phyloP scores from a whole-genome alignment of 2,797 vertebrate genomes.

The Amblyraja radiata region DNA sequence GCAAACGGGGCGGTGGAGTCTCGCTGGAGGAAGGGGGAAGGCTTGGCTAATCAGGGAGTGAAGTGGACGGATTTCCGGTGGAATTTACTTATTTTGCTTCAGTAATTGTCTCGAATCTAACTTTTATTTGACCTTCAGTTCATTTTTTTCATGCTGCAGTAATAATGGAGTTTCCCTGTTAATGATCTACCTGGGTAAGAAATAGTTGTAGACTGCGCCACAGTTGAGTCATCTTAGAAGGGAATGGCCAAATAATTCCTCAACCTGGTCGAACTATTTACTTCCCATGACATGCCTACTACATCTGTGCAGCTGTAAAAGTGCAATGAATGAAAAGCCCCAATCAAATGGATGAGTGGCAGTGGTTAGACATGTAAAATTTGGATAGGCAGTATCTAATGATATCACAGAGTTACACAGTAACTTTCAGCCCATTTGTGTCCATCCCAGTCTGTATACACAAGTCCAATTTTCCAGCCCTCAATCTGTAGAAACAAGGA shows the following conservation, averaged over 20 bases:
- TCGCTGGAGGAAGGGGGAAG: not conserved
- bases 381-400: not conserved
- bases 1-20: not conserved
- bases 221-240: slow-evolving; percentile 8
- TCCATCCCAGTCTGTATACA: too few species aligned
- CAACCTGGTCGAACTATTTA: not conserved
- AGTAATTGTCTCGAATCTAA: not conserved
- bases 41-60: not conserved
- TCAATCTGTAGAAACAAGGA: too few species aligned
- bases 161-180: slow-evolving; percentile 13
- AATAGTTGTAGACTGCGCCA: not conserved
- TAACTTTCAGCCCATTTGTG: too few species aligned
- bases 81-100: not conserved
- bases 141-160: not conserved
- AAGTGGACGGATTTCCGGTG: slow-evolving; percentile 19
- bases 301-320: not conserved
- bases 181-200: slow-evolving; percentile 14
- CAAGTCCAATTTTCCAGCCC: too few species aligned
- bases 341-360: not conserved
- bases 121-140: slow-evolving; percentile 25
- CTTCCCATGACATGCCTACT: not conserved
- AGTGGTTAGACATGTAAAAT: not conserved
- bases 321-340: not conserved
- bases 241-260: not conserved
- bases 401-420: not conserved